A percentile compares a stretch with the other conserved stretches of the same genome.
These are phyloP conservation scores for Tragelaphus scriptus DNA, from an alignment of 2,113 vertebrate genomes.

Conservation along the genomic window DNA sequence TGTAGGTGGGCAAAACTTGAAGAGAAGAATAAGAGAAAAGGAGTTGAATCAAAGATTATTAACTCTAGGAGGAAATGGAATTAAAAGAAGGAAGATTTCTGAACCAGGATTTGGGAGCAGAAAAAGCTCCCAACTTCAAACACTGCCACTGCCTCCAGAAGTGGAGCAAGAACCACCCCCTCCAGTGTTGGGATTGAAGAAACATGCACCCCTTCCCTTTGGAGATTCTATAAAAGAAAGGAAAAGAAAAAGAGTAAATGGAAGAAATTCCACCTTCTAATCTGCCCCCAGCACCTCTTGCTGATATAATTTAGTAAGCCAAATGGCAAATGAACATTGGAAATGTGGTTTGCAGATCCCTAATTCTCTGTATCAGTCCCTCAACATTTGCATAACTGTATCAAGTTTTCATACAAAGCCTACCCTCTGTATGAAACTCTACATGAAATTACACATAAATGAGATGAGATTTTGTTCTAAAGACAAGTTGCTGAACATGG, in stretches of 20 bases:
- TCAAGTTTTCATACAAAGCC: background rate
- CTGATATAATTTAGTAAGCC: background rate
- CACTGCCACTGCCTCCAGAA: fast-evolving
- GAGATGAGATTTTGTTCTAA: background rate
- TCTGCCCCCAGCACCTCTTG: background rate
- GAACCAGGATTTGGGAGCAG: background rate
- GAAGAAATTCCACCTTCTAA: background rate
- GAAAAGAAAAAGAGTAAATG: background rate
- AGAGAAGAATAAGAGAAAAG: background rate
- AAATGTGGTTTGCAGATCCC: background rate
- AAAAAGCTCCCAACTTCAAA: background rate
- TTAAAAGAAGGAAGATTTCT: background rate
- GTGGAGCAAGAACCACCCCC: background rate
- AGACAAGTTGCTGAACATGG: background rate
- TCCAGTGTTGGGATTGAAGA: too few species aligned
- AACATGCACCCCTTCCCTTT: fast-evolving
- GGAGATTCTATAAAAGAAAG: background rate
- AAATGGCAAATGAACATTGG: background rate
- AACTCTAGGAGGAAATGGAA: background rate
- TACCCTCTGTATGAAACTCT: background rate
- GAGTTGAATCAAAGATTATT: background rate
- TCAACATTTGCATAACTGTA: background rate
- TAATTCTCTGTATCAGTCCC: background rate
- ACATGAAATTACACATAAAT: background rate
- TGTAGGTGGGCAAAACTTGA: background rate